Evolutionary conservation across 1,140 invertebrate species (phyloP).

Genomic region (Calliphora vicina): DNA sequence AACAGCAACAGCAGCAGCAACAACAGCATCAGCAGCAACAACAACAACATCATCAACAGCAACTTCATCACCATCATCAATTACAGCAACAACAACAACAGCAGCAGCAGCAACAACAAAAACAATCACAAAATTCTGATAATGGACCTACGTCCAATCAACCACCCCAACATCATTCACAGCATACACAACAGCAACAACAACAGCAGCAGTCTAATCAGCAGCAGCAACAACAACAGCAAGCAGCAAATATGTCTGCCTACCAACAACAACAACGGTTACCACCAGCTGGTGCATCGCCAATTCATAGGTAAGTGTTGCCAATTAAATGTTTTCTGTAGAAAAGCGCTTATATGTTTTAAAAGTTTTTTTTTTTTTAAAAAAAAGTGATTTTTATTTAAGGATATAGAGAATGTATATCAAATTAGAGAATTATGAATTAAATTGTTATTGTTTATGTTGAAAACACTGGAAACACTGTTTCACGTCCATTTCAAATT

Average conservation of each 20-base stretch:
- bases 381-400: too few species aligned
- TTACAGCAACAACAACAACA: constrained; percentile 41
- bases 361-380: neutral
- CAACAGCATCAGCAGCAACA: constrained; percentile 46
- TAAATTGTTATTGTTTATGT: too few species aligned
- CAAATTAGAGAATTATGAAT: too few species aligned
- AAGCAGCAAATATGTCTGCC: constrained; percentile 59
- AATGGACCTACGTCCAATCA: constrained; percentile 60
- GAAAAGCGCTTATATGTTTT: too few species aligned
- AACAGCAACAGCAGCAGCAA: constrained; percentile 38
- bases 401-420: too few species aligned
- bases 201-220: constrained; percentile 41
- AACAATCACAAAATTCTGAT: constrained; percentile 54
- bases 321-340: too few species aligned
- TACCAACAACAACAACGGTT: constrained; percentile 61
- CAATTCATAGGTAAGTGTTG: constrained; percentile 63
- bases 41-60: constrained; percentile 43
- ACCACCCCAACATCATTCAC: constrained; percentile 42
- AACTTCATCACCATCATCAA: constrained; percentile 36
- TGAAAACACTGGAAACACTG: too few species aligned
- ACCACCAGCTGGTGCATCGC: constrained; percentile 57
- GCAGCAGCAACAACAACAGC: constrained; percentile 50
- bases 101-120: constrained; percentile 51
- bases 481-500: too few species aligned
- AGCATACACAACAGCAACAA: constrained; percentile 27